Conservation (phyloP, 2,113 vertebrate species). For the Podocnemis expansa region DNA sequence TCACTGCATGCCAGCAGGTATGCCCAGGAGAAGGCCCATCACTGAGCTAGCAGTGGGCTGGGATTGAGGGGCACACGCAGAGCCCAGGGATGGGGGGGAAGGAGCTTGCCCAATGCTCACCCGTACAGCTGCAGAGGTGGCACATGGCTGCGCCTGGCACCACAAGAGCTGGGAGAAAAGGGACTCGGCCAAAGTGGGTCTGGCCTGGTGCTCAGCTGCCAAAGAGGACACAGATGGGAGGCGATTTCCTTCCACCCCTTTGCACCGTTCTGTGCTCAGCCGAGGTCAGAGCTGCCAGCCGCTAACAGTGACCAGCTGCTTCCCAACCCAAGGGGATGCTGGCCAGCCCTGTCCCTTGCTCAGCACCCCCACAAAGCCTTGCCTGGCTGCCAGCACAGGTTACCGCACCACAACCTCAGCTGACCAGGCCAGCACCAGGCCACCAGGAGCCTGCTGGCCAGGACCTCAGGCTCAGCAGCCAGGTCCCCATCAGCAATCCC, state of each 20-base stretch:
- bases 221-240: conserved; percentile 70
- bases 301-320: conserved; percentile 50
- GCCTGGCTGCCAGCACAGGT: background rate
- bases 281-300: conserved; percentile 1
- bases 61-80: background rate
- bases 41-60: background rate
- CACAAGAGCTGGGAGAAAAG: conserved; percentile 13
- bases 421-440: too few species aligned
- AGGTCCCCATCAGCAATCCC: background rate
- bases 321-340: background rate
- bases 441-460: rapidly evolving
- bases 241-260: conserved; percentile 70
- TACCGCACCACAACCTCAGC: background rate
- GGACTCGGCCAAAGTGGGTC: background rate
- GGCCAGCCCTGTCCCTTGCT: background rate
- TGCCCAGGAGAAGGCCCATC: rapidly evolving
- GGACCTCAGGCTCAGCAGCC: rapidly evolving
- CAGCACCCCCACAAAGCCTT: background rate
- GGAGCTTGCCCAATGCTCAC: background rate
- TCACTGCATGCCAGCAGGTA: background rate
- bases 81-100: too few species aligned
- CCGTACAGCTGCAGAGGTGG: background rate
- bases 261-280: conserved; percentile 30
- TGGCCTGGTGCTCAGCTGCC: conserved; percentile 66
- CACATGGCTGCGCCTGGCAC: background rate